Evolutionary conservation across 1,140 invertebrate genomes (phyloP), one percentile per base, ranked within the genome.

Genomic region (Pentalonia nigronervosa): DNA sequence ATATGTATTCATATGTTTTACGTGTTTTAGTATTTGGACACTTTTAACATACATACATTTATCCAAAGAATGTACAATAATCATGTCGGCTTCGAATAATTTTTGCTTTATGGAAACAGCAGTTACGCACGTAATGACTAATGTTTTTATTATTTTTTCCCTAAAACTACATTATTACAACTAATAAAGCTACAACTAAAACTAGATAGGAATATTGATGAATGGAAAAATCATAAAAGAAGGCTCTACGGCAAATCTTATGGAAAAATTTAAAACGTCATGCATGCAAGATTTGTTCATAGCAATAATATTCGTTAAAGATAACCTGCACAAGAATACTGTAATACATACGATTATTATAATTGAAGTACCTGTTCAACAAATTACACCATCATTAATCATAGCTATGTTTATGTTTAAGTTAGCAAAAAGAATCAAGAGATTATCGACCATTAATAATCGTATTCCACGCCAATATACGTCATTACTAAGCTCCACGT

Each of bases 101-200:
- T 93, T 93, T 53, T n/a, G 17, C 21, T 93, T 30, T 84, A 93
- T 93, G 91, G 81, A 93, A 56, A 41, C 81, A n/a, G 47, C 14
- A 17, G 81, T 93, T 50, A 93, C 91, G n/a, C 91, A 93, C 34
- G 91, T 93, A 93, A 93, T 86, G n/a, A 67, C 7, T 4, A 83
- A 83, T 45, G 25, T 90, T 30, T 14, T 67, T 67, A 21, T 45
- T 67, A 17, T n/a, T 76, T 76, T n/a, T 41, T 11, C 21, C 8
- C 25, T 48, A 87, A 30, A n/a, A 87, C 9, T 2, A 36, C 36
- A 56, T 53, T 56, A 56, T 14, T 23, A 89, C 14, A 53, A 89
- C 50, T 56, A n/a, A 76, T 11, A 76, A 17, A 36, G 34, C 20
- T 45, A 30, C 8, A 30, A 60, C 11, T 67, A 20, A 45, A 36